Conservation (phyloP, 2,888 invertebrate genomes). For the Stictocephala bisonia region DNA sequence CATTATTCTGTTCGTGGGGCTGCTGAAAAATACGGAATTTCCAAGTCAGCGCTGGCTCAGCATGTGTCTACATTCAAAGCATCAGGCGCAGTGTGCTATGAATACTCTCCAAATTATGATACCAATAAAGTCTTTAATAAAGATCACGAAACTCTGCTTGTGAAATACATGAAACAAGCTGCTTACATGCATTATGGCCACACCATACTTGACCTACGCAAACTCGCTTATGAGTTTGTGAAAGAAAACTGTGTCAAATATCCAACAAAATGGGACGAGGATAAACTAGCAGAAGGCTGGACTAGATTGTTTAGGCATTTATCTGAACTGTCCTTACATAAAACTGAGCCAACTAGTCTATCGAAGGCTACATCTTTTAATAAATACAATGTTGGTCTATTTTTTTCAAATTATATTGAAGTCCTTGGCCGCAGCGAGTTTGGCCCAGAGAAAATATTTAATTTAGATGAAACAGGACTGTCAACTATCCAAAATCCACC, state of each 20-base stretch:
- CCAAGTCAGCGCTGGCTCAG: slow-evolving; percentile 32
- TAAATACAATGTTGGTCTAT: slow-evolving; percentile 38
- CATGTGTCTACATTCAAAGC: slow-evolving; percentile 40
- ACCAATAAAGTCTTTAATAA: slow-evolving; percentile 39
- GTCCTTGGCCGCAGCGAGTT: slow-evolving; percentile 34
- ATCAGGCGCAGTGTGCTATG: slow-evolving; percentile 3
- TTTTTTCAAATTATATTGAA: slow-evolving; percentile 35
- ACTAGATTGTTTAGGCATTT: slow-evolving; percentile 47
- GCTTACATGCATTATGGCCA: slow-evolving; percentile 48
- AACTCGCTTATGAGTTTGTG: slow-evolving; percentile 53
- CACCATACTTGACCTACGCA: slow-evolving; percentile 46
- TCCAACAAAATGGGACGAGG: slow-evolving; percentile 50
- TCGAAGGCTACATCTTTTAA: slow-evolving; percentile 46
- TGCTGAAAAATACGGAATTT: slow-evolving; percentile 43
- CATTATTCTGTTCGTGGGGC: slow-evolving; percentile 37
- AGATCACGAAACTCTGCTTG: slow-evolving; percentile 36
- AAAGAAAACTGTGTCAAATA: slow-evolving; percentile 47
- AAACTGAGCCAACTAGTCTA: slow-evolving; percentile 49
- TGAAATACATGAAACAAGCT: slow-evolving; percentile 49
- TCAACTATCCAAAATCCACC: slow-evolving; percentile 63
- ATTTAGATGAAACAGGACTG: slow-evolving; percentile 64
- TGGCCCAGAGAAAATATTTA: slow-evolving; percentile 59
- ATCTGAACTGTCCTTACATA: slow-evolving; percentile 39
- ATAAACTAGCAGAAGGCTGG: slow-evolving; percentile 51
- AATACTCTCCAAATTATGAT: slow-evolving; percentile 25